phyloP scores from a whole-genome alignment of 2,888 invertebrate species.

The Agelastica alni region DNA sequence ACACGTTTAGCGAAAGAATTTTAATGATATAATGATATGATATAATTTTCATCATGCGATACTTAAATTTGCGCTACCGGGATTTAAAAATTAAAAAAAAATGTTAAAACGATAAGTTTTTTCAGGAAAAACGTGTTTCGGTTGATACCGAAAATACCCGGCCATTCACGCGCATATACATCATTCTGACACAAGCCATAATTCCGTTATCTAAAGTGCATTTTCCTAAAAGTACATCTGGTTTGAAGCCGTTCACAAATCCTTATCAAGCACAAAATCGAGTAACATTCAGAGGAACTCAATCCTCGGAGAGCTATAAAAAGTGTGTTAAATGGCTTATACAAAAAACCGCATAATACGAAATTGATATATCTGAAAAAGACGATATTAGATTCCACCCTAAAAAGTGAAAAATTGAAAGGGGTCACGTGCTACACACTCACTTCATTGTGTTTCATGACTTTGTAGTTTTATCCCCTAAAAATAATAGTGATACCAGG shows the following conservation, averaged over 20 bases:
- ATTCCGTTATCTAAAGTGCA: constrained; percentile 36
- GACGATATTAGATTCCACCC: constrained; percentile 47
- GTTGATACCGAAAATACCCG: constrained; percentile 8
- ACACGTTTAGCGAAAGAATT: no score
- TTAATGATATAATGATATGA: no score
- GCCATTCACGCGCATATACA: constrained; percentile 23
- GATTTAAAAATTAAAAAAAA: no score
- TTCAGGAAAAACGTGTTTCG: background rate
- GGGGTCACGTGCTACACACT: constrained; percentile 54
- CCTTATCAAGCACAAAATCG: constrained; percentile 31
- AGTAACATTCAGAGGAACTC: constrained; percentile 38
- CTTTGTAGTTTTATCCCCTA: constrained; percentile 53
- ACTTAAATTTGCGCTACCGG: no score
- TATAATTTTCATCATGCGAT: no score
- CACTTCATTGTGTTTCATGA: constrained; percentile 55
- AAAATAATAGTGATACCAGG: constrained; percentile 2
- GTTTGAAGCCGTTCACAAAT: constrained; percentile 28
- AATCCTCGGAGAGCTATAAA: constrained; percentile 45
- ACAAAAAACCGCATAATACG: constrained; percentile 54
- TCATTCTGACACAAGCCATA: constrained; percentile 31
- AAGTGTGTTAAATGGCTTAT: constrained; percentile 56
- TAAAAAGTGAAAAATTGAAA: constrained; percentile 52
- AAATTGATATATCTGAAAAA: constrained; percentile 51
- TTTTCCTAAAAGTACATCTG: constrained; percentile 33
- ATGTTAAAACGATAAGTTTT: no score